phyloP scores from a whole-genome alignment of 2,797 vertebrate species.

The Zalophus californianus region DNA sequence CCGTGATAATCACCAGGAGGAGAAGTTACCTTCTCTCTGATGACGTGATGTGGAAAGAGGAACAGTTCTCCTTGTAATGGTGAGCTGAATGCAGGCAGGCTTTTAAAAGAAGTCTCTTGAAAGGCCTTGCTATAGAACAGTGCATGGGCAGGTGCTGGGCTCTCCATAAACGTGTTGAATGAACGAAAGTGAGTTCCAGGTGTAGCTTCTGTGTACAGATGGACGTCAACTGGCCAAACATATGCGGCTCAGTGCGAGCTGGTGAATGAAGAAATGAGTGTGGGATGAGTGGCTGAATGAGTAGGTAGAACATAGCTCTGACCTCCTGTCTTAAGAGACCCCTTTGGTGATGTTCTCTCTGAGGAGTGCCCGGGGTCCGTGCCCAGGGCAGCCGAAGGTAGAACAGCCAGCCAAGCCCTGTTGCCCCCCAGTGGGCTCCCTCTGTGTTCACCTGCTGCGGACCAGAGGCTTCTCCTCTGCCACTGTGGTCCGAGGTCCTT shows the following conservation, averaged over 20 bases:
- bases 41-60: not conserved
- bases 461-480: not conserved
- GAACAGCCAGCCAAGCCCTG: not conserved
- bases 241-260: not conserved
- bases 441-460: fast-evolving
- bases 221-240: not conserved
- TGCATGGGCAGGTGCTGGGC: not conserved
- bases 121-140: not conserved
- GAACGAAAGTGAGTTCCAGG: not conserved
- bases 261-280: not conserved
- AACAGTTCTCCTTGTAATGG: not conserved
- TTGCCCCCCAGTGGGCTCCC: fast-evolving
- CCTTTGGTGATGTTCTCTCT: not conserved
- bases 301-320: no score
- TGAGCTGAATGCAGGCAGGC: not conserved
- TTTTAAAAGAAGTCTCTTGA: not conserved
- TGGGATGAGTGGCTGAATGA: no score
- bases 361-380: not conserved
- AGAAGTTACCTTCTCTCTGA: not conserved
- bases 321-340: not conserved
- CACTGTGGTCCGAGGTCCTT: not conserved
- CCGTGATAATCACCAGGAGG: not conserved
- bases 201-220: not conserved
- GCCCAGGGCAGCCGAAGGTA: not conserved
- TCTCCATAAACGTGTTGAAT: not conserved